A percentile compares a stretch with the other conserved stretches of the same genome.
These are phyloP conservation scores for Xenopus tropicalis DNA, from an alignment of 2,113 vertebrate genomes.

Conservation along the genomic window DNA sequence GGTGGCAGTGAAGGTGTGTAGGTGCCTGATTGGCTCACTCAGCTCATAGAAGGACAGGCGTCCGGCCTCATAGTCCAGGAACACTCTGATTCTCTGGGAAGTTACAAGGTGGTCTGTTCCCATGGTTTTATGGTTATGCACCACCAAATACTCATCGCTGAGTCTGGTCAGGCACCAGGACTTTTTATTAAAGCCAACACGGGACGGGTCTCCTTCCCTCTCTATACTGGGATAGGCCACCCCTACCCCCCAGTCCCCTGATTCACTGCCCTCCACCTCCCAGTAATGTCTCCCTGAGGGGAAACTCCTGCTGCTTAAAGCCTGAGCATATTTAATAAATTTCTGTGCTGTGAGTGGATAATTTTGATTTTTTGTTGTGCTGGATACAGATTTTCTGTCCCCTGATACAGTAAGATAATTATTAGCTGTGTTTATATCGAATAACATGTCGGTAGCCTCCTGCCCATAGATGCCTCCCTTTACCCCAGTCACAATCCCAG, in stretches of 20 bases:
- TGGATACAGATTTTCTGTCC: constrained; percentile 13
- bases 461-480: neutral
- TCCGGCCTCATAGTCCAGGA: constrained; percentile 27
- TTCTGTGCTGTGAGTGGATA: constrained; percentile 11
- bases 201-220: constrained; percentile 10
- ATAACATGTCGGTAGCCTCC: neutral
- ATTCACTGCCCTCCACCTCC: constrained; percentile 25
- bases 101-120: neutral
- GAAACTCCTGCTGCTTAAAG: constrained; percentile 27
- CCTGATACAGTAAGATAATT: constrained; percentile 1
- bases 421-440: constrained; percentile 15
- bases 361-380: neutral
- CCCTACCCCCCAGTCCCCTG: constrained; percentile 24
- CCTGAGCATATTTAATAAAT: constrained; percentile 1
- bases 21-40: too few relatives aligned
- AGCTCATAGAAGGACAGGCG: too few relatives aligned
- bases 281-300: constrained; percentile 35
- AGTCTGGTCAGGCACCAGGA: constrained; percentile 23
- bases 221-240: constrained; percentile 23
- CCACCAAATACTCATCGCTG: constrained; percentile 1
- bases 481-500: neutral
- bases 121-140: constrained; percentile 1
- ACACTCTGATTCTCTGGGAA: constrained; percentile 3
- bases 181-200: constrained; percentile 9
- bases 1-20: too few relatives aligned